phyloP scores from a whole-genome alignment of 2,888 invertebrate species.

The Gortyna flavago region DNA sequence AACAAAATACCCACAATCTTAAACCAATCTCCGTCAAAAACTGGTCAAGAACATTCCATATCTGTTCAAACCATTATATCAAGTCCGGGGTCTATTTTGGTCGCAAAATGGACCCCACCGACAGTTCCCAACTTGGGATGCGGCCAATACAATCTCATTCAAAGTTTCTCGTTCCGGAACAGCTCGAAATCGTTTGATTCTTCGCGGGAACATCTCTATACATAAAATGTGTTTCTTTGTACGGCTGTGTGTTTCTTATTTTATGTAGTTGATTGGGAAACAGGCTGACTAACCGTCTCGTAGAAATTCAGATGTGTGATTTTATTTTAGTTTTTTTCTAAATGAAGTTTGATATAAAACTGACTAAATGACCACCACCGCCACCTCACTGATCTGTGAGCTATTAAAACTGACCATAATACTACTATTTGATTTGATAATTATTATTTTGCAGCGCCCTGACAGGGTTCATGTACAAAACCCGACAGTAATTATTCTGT shows the following conservation, averaged over 20 bases:
- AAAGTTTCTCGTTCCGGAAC: conserved; percentile 80
- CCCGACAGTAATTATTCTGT: no score
- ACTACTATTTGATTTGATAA: not conserved
- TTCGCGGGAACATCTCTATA: conserved; percentile 50
- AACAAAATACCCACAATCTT: conserved; percentile 33
- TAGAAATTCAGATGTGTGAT: not conserved
- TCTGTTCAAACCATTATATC: conserved; percentile 57
- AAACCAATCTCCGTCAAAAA: conserved; percentile 50
- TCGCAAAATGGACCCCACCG: conserved; percentile 56
- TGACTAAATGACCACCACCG: not conserved
- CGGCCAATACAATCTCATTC: conserved; percentile 87
- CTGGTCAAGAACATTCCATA: conserved; percentile 51
- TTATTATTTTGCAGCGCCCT: no score
- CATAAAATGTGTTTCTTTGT: conserved; percentile 34
- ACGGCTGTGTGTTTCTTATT: conserved; percentile 17
- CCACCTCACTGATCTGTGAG: not conserved
- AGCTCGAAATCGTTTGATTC: conserved; percentile 71
- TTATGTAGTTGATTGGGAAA: not conserved
- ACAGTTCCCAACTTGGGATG: conserved; percentile 78
- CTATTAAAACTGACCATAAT: not conserved
- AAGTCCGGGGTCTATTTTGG: conserved; percentile 56
- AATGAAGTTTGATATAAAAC: not conserved
- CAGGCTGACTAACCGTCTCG: not conserved
- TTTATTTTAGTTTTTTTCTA: not conserved
- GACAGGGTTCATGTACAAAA: no score